A percentile compares a stretch with the other conserved stretches of the same genome.
Conservation (phyloP, 1,140 invertebrate genomes). For the Drosophila pachea region DNA sequence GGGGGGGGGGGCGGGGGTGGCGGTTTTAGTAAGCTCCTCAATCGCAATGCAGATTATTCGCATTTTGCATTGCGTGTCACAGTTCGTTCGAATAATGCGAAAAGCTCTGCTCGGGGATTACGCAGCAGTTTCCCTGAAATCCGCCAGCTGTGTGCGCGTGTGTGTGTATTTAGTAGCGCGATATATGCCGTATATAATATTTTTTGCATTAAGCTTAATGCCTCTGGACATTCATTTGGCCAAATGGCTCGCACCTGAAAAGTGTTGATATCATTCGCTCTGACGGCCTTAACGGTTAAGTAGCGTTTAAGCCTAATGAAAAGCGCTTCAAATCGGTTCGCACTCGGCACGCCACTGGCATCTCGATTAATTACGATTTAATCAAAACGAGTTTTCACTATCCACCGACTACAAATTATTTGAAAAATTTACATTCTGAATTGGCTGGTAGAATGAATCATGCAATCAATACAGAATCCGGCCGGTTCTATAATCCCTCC, state of each 20-base stretch:
- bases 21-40: conserved; percentile 47
- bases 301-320: conserved; percentile 49
- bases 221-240: conserved; percentile 22
- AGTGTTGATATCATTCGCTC: conserved; percentile 7
- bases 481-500: conserved; percentile 35
- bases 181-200: conserved; percentile 6
- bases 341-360: conserved; percentile 1
- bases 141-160: conserved; percentile 3
- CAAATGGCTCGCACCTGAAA: conserved; percentile 15
- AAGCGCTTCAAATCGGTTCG: conserved; percentile 32
- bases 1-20: too few relatives aligned
- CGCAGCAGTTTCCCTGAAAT: conserved; percentile 1
- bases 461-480: conserved; percentile 15
- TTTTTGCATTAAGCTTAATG: conserved; percentile 47
- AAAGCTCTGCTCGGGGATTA: conserved; percentile 29
- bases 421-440: conserved; percentile 5
- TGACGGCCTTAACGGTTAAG: conserved; percentile 41
- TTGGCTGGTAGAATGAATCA: neutral
- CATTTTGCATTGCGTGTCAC: conserved; percentile 31
- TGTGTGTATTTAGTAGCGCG: conserved; percentile 45
- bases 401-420: too few relatives aligned
- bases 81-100: conserved; percentile 3
- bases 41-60: conserved; percentile 40
- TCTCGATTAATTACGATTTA: conserved; percentile 19
- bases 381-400: neutral